Percentiles rank a stretch among this genome's conserved stretches.
These are phyloP conservation scores for Gnathonemus echidnorhynchus DNA, from an alignment of 2,113 vertebrate genomes.

Conservation along the genomic window DNA sequence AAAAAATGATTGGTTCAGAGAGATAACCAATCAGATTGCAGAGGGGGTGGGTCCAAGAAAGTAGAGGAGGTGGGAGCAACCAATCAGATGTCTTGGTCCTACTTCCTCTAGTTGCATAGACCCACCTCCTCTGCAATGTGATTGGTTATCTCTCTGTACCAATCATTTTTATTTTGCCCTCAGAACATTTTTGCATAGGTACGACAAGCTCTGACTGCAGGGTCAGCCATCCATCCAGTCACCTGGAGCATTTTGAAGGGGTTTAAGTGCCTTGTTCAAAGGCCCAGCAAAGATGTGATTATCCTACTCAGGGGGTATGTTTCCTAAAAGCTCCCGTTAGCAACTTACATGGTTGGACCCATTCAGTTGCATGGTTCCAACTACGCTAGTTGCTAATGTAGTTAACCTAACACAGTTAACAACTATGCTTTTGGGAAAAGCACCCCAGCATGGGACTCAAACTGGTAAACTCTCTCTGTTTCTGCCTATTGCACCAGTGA, in stretches of 20 bases:
- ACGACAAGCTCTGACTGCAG: background rate
- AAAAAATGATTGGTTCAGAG: background rate
- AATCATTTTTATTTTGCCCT: background rate
- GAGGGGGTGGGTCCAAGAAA: background rate
- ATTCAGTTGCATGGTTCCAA: background rate
- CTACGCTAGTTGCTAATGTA: background rate
- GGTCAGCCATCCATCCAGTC: background rate
- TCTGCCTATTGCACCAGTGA: background rate
- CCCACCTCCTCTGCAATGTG: background rate
- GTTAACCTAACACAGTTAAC: background rate
- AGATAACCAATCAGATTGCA: background rate
- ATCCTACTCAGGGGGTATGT: background rate
- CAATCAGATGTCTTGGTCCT: background rate
- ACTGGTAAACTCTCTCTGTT: background rate
- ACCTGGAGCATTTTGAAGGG: background rate
- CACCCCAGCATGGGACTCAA: background rate
- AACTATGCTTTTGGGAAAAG: background rate
- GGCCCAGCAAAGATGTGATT: background rate
- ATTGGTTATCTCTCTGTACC: background rate
- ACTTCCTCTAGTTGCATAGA: background rate
- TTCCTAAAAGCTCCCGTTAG: background rate
- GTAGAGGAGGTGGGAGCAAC: background rate
- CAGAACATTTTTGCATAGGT: background rate
- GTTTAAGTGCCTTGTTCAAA: background rate
- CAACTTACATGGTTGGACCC: background rate